Evolutionary conservation across 2,888 invertebrate genomes (phyloP), one percentile per base, ranked within the genome.

Genomic region (Diaprepes abbreviatus): DNA sequence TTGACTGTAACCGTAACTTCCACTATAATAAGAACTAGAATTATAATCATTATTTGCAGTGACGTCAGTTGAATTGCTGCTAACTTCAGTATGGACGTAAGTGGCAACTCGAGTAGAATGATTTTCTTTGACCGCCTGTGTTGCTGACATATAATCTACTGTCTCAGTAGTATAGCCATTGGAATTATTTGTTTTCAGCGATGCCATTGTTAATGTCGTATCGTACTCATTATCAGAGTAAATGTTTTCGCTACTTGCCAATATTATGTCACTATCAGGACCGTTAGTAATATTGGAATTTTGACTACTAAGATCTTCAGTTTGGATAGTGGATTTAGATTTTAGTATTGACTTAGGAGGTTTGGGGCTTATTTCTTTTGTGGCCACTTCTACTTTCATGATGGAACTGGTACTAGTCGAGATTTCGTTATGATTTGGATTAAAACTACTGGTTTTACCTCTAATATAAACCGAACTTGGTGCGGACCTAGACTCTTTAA

Each of bases 21-120:
- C 16, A 52, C 80, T 82, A 69, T 79, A 33, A 17, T 48, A 43
- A 19, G 40, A 31, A 36, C 14, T 21, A 5, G 45, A 21, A 52
- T n/a, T 31, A 31, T 52, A 16, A 24, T 28, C 43, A 12, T 12
- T 9, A 21, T 24, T 58, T 14, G n/a, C 14, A 1, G 9, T 16
- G 12, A 17, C 28, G 14, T 6, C 24, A 7, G 6, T 36, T 14
- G 3, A 48, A 40, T 17, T 24, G 7, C 21, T 54, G 9, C 38
- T 54, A 17, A 54, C 40, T 54, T 50, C 63, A 7, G 52, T 43
- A 16, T 40, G 54, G n/a, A 63, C 33, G 12, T 38, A 33, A n/a
- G 63, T 63, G 5, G 33, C 9, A 0, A 62, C 38, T 21, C 50
- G 3, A 0, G 36, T 36, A 7, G 50, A 12, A 9, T 16, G n/a